A percentile compares a stretch with the other conserved stretches of the same genome.
Evolutionary conservation across 92 coral and sea anemone genomes (phyloP).

Genomic region (Parazoanthus darwini): DNA sequence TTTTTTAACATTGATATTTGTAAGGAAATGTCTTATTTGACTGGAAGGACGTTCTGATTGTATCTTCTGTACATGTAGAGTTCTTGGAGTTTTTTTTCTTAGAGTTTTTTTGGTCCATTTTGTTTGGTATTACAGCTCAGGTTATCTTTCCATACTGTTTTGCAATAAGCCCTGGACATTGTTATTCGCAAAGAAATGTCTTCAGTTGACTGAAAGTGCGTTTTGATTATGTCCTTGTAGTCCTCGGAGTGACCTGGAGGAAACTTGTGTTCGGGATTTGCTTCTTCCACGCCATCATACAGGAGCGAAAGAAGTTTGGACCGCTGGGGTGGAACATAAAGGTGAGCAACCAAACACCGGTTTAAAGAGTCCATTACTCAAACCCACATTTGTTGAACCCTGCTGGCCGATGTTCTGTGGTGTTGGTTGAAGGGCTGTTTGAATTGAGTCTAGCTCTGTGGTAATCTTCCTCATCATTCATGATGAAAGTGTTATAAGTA

Average conservation of each 20-base stretch:
- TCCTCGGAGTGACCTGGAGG: conserved; percentile 96
- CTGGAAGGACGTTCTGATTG: background rate
- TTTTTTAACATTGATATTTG: no score
- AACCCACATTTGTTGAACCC: no score
- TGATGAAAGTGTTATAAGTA: no score
- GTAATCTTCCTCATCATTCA: no score
- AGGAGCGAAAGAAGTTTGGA: conserved; percentile 98
- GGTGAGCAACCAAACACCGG: conserved; percentile 31
- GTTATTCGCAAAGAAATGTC: background rate
- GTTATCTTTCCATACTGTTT: background rate
- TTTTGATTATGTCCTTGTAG: conserved; percentile 44
- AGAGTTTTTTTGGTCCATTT: no score
- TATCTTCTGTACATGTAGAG: conserved; percentile 49
- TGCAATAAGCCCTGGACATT: background rate
- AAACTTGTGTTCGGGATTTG: conserved; percentile 97
- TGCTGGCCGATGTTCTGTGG: no score
- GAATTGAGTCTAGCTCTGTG: no score
- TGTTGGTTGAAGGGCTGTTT: no score
- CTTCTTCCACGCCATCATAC: conserved; percentile 98
- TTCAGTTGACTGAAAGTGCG: background rate
- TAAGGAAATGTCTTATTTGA: no score
- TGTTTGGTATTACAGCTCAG: no score
- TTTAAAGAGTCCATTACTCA: no score
- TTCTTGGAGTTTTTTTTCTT: conserved; percentile 58
- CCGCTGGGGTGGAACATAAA: conserved; percentile 99